Base-by-base conservation (phyloP, 1,140 invertebrate genomes). In the Pentalonia nigronervosa region DNA sequence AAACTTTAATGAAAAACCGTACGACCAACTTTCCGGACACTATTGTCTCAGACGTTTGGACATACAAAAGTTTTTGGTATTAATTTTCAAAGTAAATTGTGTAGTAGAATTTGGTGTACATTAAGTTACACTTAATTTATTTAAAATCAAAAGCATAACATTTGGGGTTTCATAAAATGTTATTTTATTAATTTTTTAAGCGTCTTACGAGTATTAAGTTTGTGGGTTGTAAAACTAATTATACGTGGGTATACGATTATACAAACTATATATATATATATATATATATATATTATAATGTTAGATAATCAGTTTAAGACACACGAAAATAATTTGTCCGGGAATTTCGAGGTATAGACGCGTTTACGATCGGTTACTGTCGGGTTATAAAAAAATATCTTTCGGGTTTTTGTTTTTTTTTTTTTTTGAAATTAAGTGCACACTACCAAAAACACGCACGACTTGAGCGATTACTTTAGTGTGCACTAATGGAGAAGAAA, bases 391-490 rank as follows among this genome's bases (percentile, higher is more conserved):
- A 87, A 87, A 87, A 87, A 48, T 48, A 21, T 47, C 84, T 87
- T 86, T 86, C 14, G 9, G 84, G 45, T 11, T 76, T 87, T 47
- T 87, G 0, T 87, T 87, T 87, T 87, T 11, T 76, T 87, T 47
- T 87, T 1, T 87, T 87, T 87, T 87, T 47, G 1, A 47, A 87
- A 87, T 87, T 48, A 87, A 87, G 25, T 87, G 83, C 83, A 45
- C 41, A 86, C 47, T 48, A 87, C 45, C 30, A 7, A n/a, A 30
- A 87, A 48, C 45, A 87, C 36, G 36, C 84, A 87, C 23, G 25
- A 87, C 45, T 87, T n/a, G 23, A 87, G 25, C 25, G 84, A 87
- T 45, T 87, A 87, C 84, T 2, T 87, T 87, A 87, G 45, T 87
- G 1, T 47, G 25, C 45, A 47, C 7, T 87, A 47, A 87, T 87